Base-by-base conservation (phyloP, 92 coral and sea anemone species). In the Parazoanthus swiftii region DNA sequence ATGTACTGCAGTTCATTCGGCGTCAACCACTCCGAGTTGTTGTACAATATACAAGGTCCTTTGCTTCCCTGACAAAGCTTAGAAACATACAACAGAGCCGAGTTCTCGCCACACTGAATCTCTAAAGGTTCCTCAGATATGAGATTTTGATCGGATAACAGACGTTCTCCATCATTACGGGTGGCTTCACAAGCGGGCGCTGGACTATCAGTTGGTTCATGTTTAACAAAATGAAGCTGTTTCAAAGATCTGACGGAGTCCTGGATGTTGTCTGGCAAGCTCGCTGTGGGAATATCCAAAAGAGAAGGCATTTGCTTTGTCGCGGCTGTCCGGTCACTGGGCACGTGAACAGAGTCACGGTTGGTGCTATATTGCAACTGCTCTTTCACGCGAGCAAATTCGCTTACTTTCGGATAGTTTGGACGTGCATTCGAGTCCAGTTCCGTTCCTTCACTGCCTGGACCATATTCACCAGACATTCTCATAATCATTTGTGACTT, bases 1-100 rank as follows among this genome's bases (percentile, higher is more conserved):
- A 97, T 97, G 66, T 97, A 97, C 87, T 97, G 99, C 75, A 97
- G 93, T 33, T 97, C 99, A 85, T 97, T 97, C 36, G 99, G 99
- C 21, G 99, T 97, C 39, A 97, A 88, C 99, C 99, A 97, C 63
- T 97, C 99, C 1, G 87, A 71, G 85, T 93, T 93, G 88, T 92
- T 93, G 85, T 90, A 97, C 56, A 97, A 89, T 50, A 97, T 97
- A 81, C 99, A 97, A 48, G 99, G 99, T 0, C 99, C 99, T 85
- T 97, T 97, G 88, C 99, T 97, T 23, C 99, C 99, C 73, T 97
- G 99, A 56, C 99, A 97, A 20, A 97, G 94, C 78, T 97, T 97
- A 18, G 99, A 97, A 26, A 97, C 95, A 36, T 94, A 97, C 21
- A 97, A 92, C 58, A 97, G 89, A 13, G 99, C 99, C 39, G 97